Conservation (phyloP, 2,797 vertebrate genomes). For the Centroberyx gerrardi region DNA sequence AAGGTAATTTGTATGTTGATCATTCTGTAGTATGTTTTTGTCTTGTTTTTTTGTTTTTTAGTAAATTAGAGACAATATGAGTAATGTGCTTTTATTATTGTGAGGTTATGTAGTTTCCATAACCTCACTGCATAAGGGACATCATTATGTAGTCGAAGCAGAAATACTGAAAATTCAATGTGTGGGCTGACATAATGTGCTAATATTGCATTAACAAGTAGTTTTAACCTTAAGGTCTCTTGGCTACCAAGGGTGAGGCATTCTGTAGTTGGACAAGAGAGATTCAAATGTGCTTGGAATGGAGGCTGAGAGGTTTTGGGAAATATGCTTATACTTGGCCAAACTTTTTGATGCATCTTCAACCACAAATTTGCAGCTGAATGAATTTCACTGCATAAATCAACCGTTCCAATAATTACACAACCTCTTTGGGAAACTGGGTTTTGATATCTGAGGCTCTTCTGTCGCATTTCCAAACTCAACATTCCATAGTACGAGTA, state of each 20-base stretch:
- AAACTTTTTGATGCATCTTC: conserved; percentile 24
- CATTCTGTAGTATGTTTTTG: not conserved
- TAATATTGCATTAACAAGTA: conserved; percentile 39
- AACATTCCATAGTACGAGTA: too few relatives aligned
- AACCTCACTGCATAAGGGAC: conserved; percentile 13
- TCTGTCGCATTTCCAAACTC: too few relatives aligned
- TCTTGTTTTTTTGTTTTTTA: not conserved
- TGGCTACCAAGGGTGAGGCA: conserved; percentile 22
- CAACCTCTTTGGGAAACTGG: too few relatives aligned
- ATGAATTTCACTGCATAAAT: not conserved
- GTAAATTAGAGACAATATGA: not conserved
- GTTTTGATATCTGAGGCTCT: too few relatives aligned
- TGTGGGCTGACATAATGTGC: conserved; percentile 39
- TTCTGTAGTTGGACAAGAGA: conserved; percentile 39
- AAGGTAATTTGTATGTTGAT: not conserved
- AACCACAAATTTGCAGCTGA: not conserved
- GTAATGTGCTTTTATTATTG: not conserved
- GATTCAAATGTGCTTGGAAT: conserved; percentile 28
- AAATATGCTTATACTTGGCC: conserved; percentile 26
- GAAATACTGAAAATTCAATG: conserved; percentile 23
- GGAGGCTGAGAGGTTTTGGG: conserved; percentile 9
- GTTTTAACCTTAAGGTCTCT: conserved; percentile 33
- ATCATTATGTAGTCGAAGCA: not conserved
- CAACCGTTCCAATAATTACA: too few relatives aligned
- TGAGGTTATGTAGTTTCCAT: conserved; percentile 1